Base-by-base conservation (phyloP, 2,113 vertebrate species). In the Rousettus leschenaultii region DNA sequence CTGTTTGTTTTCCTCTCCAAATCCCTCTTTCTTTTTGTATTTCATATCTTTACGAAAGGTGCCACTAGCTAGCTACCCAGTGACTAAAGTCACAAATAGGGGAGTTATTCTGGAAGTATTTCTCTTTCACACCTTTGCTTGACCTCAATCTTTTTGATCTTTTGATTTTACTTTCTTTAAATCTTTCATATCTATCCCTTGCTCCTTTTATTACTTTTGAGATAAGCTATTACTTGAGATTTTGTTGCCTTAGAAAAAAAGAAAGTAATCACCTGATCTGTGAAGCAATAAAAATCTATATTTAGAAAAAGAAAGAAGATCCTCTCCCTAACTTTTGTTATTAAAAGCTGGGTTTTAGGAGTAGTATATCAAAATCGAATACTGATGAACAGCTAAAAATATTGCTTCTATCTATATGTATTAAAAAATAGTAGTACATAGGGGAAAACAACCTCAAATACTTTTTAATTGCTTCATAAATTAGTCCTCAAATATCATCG, bases 111-210 rank as follows among this genome's bases (percentile, higher is more conserved):
- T 83, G 22, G 13, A 77, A 88, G 14, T 28, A 13, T n/a, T 78
- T 51, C 11, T 84, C 21, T 66, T 66, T 57, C 21, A 96, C 73
- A 38, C 6, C 75, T 86, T 73, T 59, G 48, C 40, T 12, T 94
- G 9, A 28, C 6, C 12, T 65, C 26, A 80, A 63, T 87, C 8
- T 74, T 48, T 73, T 63, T 87, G n/a, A 51, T 13, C 2, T 95
- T 95, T 78, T 53, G 11, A 89, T 77, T 95, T 94, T 77, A 33
- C 19, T 79, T 79, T 92, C 38, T 65, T 1, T 83, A 85, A 90
- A 68, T 95, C 12, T 79, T 48, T 95, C 35, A 51, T 55, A 86
- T 51, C 6, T 26, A 71, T 35, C 4, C 5, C 9, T 6, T 87
- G 19, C 21, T 65, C 3, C 15, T n/a, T 73, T 63, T 83, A 28